Conservation (phyloP, 2,797 vertebrate genomes). For the Poeciliopsis gracilis region DNA sequence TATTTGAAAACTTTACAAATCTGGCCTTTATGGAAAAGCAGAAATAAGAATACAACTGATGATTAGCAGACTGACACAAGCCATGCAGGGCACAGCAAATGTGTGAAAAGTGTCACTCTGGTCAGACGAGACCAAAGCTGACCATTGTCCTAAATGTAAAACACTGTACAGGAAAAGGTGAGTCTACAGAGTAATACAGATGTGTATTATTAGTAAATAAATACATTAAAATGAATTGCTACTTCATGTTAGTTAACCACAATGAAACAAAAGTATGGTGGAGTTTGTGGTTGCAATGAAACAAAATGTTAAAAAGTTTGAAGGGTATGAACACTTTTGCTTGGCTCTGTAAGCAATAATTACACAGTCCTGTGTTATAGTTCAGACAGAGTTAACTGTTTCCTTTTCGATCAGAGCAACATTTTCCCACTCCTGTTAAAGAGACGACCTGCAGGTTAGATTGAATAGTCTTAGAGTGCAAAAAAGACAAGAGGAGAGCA, state of each 20-base stretch:
- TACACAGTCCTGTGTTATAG: constrained; percentile 44
- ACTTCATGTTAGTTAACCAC: neutral
- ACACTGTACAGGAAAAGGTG: neutral
- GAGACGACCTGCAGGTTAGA: constrained; percentile 54
- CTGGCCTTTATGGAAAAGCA: neutral
- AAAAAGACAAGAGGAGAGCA: constrained; percentile 74
- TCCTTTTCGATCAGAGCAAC: constrained; percentile 53
- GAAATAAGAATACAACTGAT: neutral
- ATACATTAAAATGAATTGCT: neutral
- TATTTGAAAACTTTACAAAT: neutral
- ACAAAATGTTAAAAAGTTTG: neutral
- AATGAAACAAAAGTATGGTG: neutral
- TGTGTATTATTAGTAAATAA: neutral
- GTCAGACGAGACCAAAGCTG: neutral
- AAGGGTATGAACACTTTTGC: constrained; percentile 1
- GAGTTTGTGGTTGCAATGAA: neutral
- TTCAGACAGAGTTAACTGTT: constrained; percentile 55
- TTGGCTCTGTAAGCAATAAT: constrained; percentile 42
- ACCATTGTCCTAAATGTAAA: neutral
- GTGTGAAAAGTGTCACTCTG: neutral
- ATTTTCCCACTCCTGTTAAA: constrained; percentile 56
- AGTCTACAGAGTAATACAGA: neutral
- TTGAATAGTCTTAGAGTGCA: constrained; percentile 79
- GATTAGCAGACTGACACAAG: neutral
- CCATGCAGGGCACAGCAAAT: neutral